These are phyloP conservation scores for Drosophila paramelanica DNA, from an alignment of 2,888 invertebrate genomes.

Conservation along the genomic window DNA sequence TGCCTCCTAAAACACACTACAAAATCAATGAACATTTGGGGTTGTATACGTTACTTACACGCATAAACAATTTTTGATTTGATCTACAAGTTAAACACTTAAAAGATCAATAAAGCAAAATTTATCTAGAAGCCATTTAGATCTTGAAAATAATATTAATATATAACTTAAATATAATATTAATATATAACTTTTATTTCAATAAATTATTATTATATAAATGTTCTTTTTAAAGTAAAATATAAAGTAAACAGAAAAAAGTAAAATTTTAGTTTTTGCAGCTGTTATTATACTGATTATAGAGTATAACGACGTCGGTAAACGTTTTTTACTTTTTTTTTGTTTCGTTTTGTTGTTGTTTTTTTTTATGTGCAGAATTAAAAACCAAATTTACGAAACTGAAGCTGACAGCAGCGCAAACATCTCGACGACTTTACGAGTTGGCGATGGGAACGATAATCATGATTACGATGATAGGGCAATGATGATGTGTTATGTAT, in stretches of 20 bases:
- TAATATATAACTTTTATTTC: too few relatives aligned
- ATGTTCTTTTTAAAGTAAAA: too few relatives aligned
- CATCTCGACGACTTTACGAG: slow-evolving; percentile 54
- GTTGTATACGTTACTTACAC: not conserved
- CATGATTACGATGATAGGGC: slow-evolving; percentile 28
- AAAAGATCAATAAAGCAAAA: too few relatives aligned
- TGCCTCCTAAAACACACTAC: slow-evolving; percentile 18
- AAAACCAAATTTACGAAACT: slow-evolving; percentile 63
- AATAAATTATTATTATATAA: too few relatives aligned
- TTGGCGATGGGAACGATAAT: slow-evolving; percentile 42
- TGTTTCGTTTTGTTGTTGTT: slow-evolving; percentile 15
- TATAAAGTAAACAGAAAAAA: too few relatives aligned
- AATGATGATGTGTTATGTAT: slow-evolving; percentile 35
- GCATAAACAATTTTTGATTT: not conserved
- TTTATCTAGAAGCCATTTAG: too few relatives aligned
- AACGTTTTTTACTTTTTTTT: not conserved
- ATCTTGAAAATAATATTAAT: too few relatives aligned
- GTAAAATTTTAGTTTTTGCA: too few relatives aligned
- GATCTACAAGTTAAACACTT: too few relatives aligned
- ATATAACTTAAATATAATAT: too few relatives aligned
- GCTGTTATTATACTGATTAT: not conserved
- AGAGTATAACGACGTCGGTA: not conserved
- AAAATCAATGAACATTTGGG: not conserved
- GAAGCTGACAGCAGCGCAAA: slow-evolving; percentile 41
- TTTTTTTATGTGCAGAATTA: slow-evolving; percentile 37